These are phyloP conservation scores for Tetramorium parvispinum DNA, from an alignment of 1,140 invertebrate species.

Conservation along the genomic window DNA sequence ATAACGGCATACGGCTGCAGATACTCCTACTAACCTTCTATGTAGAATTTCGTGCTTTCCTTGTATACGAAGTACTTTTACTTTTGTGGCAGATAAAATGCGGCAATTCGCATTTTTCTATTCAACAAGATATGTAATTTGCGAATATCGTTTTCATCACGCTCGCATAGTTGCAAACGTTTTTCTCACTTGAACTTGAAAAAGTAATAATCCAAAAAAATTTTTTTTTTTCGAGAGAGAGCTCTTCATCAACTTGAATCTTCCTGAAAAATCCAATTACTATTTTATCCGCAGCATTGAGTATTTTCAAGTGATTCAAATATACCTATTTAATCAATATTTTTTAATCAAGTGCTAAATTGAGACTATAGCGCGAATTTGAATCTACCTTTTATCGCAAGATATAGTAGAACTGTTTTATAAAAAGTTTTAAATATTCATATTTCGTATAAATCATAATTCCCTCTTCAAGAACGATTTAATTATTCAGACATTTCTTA, in stretches of 20 bases:
- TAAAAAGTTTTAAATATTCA: background rate
- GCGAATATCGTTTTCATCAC: conserved; percentile 29
- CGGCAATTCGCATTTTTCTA: conserved; percentile 28
- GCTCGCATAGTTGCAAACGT: background rate
- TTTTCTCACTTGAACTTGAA: conserved; percentile 11
- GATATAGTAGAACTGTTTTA: background rate
- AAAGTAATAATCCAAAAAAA: conserved; percentile 13
- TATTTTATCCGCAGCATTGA: background rate
- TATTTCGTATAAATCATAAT: background rate
- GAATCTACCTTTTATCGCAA: background rate
- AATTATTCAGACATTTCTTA: background rate
- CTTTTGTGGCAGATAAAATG: conserved; percentile 10
- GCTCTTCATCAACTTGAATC: background rate
- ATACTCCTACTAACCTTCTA: conserved; percentile 44
- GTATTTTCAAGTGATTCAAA: background rate
- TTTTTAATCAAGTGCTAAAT: background rate
- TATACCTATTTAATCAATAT: background rate
- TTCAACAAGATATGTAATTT: conserved; percentile 40
- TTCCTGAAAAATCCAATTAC: conserved; percentile 8
- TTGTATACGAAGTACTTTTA: conserved; percentile 38
- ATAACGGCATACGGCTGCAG: conserved; percentile 31
- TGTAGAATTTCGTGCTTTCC: conserved; percentile 16
- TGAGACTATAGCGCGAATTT: background rate
- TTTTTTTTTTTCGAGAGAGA: background rate
- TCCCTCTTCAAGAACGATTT: background rate